These are phyloP conservation scores for Cercopithecus diana DNA, from an alignment of 2,797 vertebrate species.

Conservation along the genomic window DNA sequence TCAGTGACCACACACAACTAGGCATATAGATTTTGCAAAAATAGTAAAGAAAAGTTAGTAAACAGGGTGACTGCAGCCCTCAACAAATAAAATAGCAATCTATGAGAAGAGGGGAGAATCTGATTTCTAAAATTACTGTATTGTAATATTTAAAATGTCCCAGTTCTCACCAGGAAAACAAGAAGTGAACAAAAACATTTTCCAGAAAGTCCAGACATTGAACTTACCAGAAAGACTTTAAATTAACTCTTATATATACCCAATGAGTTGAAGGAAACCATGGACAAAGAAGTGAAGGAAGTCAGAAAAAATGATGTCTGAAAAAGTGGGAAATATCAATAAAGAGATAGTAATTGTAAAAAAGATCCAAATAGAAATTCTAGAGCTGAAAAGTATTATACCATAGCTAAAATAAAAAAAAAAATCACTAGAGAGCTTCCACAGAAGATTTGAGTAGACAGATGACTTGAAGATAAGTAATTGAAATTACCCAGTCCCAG, in stretches of 20 bases:
- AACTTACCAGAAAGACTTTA: slow-evolving; percentile 12
- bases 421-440: background rate
- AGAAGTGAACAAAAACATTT: background rate
- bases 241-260: background rate
- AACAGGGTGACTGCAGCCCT: background rate
- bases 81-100: background rate
- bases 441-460: background rate
- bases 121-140: background rate
- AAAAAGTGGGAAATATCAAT: background rate
- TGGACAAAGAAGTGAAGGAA: background rate
- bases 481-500: background rate
- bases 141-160: background rate
- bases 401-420: background rate
- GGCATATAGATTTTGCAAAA: background rate
- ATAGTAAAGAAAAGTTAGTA: background rate
- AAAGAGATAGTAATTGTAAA: background rate
- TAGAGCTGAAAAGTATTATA: background rate
- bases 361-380: background rate
- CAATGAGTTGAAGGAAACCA: background rate
- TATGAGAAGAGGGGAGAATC: background rate
- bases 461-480: background rate
- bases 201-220: background rate
- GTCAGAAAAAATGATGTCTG: background rate
- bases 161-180: background rate
- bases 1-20: background rate